These are phyloP conservation scores for Microcebus jonahi DNA, from an alignment of 2,113 vertebrate species.

Conservation along the genomic window DNA sequence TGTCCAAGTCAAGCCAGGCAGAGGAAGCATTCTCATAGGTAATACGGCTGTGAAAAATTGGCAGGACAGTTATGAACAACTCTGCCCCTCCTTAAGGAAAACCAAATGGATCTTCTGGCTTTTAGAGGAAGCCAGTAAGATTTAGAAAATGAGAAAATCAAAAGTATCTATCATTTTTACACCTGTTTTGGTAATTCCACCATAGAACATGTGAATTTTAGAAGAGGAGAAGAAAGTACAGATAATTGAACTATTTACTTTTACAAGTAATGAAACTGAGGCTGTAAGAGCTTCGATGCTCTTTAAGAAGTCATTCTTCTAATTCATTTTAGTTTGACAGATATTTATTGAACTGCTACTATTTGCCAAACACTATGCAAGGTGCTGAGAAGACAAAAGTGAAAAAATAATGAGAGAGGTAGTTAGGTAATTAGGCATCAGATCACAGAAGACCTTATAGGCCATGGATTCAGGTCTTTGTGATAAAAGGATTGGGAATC, in stretches of 20 bases:
- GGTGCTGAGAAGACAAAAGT: neutral
- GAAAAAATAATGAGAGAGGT: neutral
- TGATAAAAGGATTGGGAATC: neutral
- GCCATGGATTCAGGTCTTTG: neutral
- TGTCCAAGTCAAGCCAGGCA: neutral
- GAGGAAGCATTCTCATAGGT: neutral
- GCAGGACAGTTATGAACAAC: neutral
- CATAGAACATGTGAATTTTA: neutral
- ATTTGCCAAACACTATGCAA: neutral
- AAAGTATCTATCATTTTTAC: neutral
- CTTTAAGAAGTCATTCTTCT: constrained; percentile 33
- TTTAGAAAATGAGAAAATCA: constrained; percentile 20
- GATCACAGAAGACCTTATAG: neutral
- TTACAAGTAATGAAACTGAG: neutral
- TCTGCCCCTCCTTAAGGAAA: neutral
- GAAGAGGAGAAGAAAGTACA: neutral
- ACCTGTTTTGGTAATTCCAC: constrained; percentile 3
- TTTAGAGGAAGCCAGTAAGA: neutral
- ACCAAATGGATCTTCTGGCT: neutral
- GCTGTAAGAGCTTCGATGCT: neutral
- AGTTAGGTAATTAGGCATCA: neutral
- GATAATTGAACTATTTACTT: neutral
- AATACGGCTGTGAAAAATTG: neutral
- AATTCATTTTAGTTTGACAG: neutral
- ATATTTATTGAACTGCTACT: neutral